Evolutionary conservation across 2,888 invertebrate species (phyloP).

Genomic region (Phyllotreta cruciferae): DNA sequence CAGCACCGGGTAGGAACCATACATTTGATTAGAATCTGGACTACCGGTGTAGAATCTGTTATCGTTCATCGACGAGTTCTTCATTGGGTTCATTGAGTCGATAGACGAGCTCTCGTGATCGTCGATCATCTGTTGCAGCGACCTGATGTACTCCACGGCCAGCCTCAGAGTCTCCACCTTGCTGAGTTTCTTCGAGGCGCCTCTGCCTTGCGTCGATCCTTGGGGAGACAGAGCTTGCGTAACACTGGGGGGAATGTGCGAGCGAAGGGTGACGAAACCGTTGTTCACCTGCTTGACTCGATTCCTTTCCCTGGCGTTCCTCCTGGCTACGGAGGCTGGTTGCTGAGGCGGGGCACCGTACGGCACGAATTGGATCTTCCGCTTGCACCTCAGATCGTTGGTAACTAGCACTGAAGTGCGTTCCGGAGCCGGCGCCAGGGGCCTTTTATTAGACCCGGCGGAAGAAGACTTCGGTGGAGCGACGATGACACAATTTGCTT

Average conservation of each 20-base stretch:
- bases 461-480: conserved; percentile 62
- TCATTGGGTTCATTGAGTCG: conserved; percentile 60
- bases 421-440: conserved; percentile 70
- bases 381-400: conserved; percentile 72
- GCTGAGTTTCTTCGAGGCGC: conserved; percentile 82
- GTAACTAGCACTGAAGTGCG: conserved; percentile 57
- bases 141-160: conserved; percentile 90
- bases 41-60: conserved; percentile 49
- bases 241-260: conserved; percentile 84
- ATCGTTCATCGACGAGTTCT: conserved; percentile 50
- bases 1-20: conserved; percentile 54
- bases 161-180: conserved; percentile 89
- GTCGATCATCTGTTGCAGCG: conserved; percentile 79
- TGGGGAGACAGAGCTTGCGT: conserved; percentile 67
- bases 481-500: conserved; percentile 70
- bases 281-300: conserved; percentile 95
- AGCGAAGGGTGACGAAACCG: conserved; percentile 86
- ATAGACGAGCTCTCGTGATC: conserved; percentile 72
- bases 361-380: conserved; percentile 79
- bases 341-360: conserved; percentile 72
- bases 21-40: conserved; percentile 57
- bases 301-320: conserved; percentile 93
- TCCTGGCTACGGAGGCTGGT: conserved; percentile 84
- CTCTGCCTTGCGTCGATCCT: conserved; percentile 64
- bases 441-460: conserved; percentile 62